phyloP scores from a whole-genome alignment of 2,888 invertebrate genomes.

The Dimorphilus gyrociliatus region DNA sequence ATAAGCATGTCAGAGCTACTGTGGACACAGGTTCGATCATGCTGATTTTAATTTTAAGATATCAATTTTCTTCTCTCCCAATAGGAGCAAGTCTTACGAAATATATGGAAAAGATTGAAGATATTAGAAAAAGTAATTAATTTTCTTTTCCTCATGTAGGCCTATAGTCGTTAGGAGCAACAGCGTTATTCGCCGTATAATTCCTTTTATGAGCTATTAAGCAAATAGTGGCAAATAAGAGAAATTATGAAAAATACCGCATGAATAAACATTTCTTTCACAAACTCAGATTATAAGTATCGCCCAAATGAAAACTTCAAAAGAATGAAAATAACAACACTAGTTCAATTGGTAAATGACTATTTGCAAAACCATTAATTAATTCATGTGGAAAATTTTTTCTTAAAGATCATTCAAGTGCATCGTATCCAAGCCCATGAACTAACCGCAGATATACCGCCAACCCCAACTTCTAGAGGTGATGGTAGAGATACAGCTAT shows the following conservation, averaged over 20 bases:
- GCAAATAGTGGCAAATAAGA: too few relatives aligned
- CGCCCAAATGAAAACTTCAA: conserved; percentile 36
- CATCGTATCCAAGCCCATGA: conserved; percentile 6
- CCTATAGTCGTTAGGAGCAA: too few relatives aligned
- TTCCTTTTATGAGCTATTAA: too few relatives aligned
- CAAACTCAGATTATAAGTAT: conserved; percentile 29
- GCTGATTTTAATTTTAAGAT: neutral
- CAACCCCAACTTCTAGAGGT: too few relatives aligned
- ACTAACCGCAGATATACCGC: neutral
- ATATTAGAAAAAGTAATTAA: conserved; percentile 26
- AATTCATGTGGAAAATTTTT: conserved; percentile 1
- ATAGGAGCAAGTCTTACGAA: conserved; percentile 32
- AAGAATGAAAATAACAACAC: conserved; percentile 36
- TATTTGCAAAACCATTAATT: conserved; percentile 1
- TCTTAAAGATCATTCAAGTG: conserved; percentile 9
- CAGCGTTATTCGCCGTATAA: too few relatives aligned
- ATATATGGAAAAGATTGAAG: conserved; percentile 33
- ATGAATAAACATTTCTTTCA: too few relatives aligned
- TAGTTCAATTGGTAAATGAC: conserved; percentile 32
- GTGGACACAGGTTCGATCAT: conserved; percentile 32
- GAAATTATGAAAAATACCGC: too few relatives aligned
- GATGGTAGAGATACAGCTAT: too few relatives aligned
- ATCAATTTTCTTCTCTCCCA: neutral
- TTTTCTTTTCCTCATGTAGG: too few relatives aligned
- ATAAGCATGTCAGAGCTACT: conserved; percentile 30